These are phyloP conservation scores for Pelobates cultripes DNA, from an alignment of 2,797 vertebrate genomes.

Conservation along the genomic window DNA sequence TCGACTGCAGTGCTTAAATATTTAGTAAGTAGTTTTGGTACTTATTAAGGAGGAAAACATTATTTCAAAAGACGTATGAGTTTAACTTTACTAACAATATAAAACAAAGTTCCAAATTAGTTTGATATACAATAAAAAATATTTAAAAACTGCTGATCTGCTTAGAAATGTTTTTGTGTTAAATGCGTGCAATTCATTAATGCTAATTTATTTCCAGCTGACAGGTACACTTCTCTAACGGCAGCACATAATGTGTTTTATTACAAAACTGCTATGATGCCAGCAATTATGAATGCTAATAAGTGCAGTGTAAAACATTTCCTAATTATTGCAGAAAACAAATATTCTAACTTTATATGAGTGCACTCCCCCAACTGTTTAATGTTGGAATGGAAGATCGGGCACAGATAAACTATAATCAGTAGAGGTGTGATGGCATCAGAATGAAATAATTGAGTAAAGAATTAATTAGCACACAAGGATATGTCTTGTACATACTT, in stretches of 20 bases:
- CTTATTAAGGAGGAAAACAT: too few species aligned
- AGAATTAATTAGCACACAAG: not conserved
- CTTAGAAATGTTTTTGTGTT: too few species aligned
- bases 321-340: slow-evolving; percentile 2
- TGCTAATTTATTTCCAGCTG: not conserved
- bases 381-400: not conserved
- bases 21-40: too few species aligned
- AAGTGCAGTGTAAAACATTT: not conserved
- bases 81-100: too few species aligned
- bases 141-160: too few species aligned
- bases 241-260: not conserved
- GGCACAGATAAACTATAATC: not conserved
- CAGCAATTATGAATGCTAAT: not conserved
- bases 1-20: too few species aligned
- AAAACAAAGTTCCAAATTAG: too few species aligned
- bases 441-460: not conserved
- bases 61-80: too few species aligned
- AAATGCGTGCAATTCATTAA: not conserved
- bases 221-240: not conserved
- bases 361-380: not conserved
- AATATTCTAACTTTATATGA: not conserved
- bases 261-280: not conserved
- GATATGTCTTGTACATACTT: too few species aligned
- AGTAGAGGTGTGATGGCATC: not conserved
- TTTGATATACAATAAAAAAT: too few species aligned